A percentile compares a stretch with the other conserved stretches of the same genome.
phyloP scores from a whole-genome alignment of 1,140 invertebrate genomes.

The Penaeus indicus region DNA sequence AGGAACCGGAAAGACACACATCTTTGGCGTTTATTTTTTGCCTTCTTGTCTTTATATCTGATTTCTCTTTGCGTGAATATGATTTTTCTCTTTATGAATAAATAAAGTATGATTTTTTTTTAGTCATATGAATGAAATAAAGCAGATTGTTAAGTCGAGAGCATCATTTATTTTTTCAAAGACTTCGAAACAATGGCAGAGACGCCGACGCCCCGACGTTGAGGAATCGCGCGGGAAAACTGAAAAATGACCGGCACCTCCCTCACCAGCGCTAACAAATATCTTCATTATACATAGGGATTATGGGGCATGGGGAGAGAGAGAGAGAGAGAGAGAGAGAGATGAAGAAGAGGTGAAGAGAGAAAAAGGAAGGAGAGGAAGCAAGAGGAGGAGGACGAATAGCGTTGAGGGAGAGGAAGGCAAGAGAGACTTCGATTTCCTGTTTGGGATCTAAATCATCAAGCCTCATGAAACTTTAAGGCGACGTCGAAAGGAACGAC shows the following conservation, averaged over 20 bases:
- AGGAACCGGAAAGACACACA: too few species aligned
- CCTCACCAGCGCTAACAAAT: constrained; percentile 60
- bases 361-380: too few species aligned
- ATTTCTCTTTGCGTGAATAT: too few species aligned
- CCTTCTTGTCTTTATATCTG: too few species aligned
- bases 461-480: constrained; percentile 54
- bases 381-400: too few species aligned
- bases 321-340: too few species aligned
- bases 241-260: constrained; percentile 57
- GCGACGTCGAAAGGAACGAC: constrained; percentile 10
- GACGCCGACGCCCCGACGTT: constrained; percentile 34
- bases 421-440: constrained; percentile 52
- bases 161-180: constrained; percentile 55
- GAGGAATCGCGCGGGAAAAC: constrained; percentile 56
- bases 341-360: too few species aligned
- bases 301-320: constrained; percentile 33
- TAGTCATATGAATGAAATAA: background rate
- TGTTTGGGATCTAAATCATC: constrained; percentile 54
- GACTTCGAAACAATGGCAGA: constrained; percentile 21
- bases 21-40: too few species aligned
- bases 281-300: constrained; percentile 64
- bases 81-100: too few species aligned
- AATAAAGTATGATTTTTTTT: background rate
- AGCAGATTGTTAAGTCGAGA: constrained; percentile 4
- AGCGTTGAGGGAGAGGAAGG: background rate